These are phyloP conservation scores for Chaetura pelagica DNA, from an alignment of 2,113 vertebrate genomes.

Conservation along the genomic window DNA sequence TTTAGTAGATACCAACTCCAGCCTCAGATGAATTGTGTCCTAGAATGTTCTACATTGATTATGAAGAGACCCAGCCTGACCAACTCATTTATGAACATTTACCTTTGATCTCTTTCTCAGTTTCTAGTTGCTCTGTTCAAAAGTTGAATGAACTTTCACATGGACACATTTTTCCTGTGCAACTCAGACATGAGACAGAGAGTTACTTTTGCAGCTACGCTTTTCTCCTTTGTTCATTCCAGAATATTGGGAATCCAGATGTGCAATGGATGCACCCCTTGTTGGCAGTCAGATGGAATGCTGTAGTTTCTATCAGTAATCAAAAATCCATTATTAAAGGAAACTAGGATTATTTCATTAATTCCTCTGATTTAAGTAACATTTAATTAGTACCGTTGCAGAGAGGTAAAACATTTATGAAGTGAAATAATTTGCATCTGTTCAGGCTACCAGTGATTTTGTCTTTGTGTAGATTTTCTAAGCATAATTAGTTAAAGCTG, in stretches of 20 bases:
- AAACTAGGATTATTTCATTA: constrained; percentile 15
- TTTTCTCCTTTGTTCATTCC: constrained; percentile 16
- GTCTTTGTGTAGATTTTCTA: neutral
- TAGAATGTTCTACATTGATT: neutral
- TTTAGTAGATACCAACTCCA: neutral
- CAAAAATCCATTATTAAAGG: constrained; percentile 42
- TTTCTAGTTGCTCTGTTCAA: neutral
- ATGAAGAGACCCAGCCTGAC: neutral
- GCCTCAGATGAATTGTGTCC: neutral
- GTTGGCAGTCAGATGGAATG: constrained; percentile 2
- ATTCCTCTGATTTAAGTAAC: constrained; percentile 25
- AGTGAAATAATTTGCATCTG: constrained; percentile 8
- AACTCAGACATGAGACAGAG: neutral
- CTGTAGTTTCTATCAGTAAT: constrained; percentile 5
- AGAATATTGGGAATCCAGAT: neutral
- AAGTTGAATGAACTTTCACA: neutral
- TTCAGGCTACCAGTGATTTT: neutral
- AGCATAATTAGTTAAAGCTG: neutral
- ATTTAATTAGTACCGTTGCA: constrained; percentile 31
- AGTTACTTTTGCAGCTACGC: neutral
- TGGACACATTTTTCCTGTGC: neutral
- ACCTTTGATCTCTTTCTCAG: neutral
- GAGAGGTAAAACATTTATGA: constrained; percentile 10
- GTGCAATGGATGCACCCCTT: neutral
- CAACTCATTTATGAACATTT: neutral